Conservation (phyloP, 1,140 invertebrate genomes). For the Chrysopa pallens region DNA sequence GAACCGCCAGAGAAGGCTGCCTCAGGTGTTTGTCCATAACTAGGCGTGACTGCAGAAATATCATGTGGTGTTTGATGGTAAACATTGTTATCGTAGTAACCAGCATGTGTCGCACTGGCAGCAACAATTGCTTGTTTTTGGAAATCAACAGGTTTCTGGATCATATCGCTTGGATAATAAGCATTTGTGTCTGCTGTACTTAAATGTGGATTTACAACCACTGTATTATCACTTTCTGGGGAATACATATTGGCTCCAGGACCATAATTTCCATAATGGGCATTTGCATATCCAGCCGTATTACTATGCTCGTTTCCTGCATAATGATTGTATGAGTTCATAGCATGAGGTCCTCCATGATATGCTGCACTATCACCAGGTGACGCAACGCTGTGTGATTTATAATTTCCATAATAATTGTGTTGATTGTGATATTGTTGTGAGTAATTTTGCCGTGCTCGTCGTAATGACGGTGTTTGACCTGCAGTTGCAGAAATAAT, state of each 20-base stretch:
- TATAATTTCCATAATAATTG: slow-evolving; percentile 17
- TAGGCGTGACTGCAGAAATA: slow-evolving; percentile 18
- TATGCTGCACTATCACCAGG: too few species aligned
- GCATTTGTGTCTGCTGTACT: too few species aligned
- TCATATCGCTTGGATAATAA: slow-evolving; percentile 4
- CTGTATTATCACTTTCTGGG: too few species aligned
- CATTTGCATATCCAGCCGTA: too few species aligned
- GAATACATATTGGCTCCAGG: too few species aligned
- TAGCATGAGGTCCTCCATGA: too few species aligned
- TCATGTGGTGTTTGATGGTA: slow-evolving; percentile 13
- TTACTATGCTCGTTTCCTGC: not conserved
- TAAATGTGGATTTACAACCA: too few species aligned
- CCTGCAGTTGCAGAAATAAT: too few species aligned
- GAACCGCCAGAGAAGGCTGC: slow-evolving; percentile 8
- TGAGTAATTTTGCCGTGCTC: slow-evolving; percentile 13
- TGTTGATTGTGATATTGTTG: slow-evolving; percentile 21
- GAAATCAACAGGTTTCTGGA: slow-evolving; percentile 13
- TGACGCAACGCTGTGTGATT: too few species aligned
- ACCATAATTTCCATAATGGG: too few species aligned
- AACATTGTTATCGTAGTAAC: slow-evolving; percentile 17
- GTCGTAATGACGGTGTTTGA: not conserved
- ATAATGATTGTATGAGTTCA: slow-evolving; percentile 15
- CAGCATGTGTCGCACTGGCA: slow-evolving; percentile 6
- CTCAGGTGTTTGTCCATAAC: slow-evolving; percentile 17
- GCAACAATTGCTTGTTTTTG: slow-evolving; percentile 2